Percentiles rank a stretch among this genome's conserved stretches.
Evolutionary conservation across 2,797 vertebrate species (phyloP).

Genomic region (Gadopsis marmoratus): DNA sequence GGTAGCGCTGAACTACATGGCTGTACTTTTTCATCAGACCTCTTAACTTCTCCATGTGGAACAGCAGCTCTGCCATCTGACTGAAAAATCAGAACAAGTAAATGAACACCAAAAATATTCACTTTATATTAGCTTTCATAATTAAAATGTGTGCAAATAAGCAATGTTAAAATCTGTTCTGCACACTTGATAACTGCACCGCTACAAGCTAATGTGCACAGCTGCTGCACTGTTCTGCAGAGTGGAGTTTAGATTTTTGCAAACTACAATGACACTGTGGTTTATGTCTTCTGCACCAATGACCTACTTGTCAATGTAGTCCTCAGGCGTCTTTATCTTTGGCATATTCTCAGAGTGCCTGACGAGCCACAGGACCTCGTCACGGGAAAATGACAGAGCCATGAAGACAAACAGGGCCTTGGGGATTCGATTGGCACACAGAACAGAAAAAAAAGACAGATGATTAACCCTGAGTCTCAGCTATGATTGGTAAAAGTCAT

Average conservation of each 20-base stretch:
- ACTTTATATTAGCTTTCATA: background rate
- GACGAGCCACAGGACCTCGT: slow-evolving; percentile 92
- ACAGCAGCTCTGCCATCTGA: slow-evolving; percentile 90
- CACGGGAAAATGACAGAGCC: slow-evolving; percentile 93
- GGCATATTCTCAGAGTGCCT: slow-evolving; percentile 92
- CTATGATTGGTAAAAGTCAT: slow-evolving; percentile 13
- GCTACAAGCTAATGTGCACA: background rate
- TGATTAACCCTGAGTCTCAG: slow-evolving; percentile 13
- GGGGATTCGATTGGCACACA: slow-evolving; percentile 48
- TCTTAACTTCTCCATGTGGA: slow-evolving; percentile 88
- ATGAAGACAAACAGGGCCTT: slow-evolving; percentile 92
- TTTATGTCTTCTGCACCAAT: slow-evolving; percentile 26
- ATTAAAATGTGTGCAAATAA: background rate
- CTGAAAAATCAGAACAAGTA: slow-evolving; percentile 69
- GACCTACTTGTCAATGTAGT: slow-evolving; percentile 90
- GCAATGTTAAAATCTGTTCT: background rate
- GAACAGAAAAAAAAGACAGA: slow-evolving; percentile 25
- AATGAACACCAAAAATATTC: background rate
- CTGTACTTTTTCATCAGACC: slow-evolving; percentile 78
- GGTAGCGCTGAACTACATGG: slow-evolving; percentile 88
- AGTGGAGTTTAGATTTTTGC: background rate
- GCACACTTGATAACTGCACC: background rate
- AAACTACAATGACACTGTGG: background rate
- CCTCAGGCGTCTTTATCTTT: slow-evolving; percentile 91
- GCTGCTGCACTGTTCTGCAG: slow-evolving; percentile 2